phyloP scores from a whole-genome alignment of 2,797 vertebrate genomes.

The Coregonus sp. region DNA sequence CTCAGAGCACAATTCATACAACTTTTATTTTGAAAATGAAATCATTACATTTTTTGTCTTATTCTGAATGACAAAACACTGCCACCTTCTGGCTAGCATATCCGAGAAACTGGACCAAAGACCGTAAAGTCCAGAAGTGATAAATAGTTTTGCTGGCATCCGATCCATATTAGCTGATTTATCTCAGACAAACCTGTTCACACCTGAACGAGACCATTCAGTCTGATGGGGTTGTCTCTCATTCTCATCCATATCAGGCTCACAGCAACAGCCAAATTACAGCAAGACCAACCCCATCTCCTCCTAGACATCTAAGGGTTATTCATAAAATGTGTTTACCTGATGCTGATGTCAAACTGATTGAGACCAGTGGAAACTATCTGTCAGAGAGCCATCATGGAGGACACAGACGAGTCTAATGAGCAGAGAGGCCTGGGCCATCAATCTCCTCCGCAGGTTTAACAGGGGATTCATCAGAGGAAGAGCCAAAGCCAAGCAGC shows the following conservation, averaged over 20 bases:
- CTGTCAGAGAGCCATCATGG: constrained; percentile 25
- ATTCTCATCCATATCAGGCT: background rate
- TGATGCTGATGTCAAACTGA: constrained; percentile 32
- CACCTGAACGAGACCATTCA: background rate
- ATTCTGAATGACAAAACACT: background rate
- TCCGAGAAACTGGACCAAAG: background rate
- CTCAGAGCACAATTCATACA: too few relatives aligned
- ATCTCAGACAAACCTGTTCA: background rate
- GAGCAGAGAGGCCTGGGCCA: constrained; percentile 13
- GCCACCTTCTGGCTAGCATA: background rate
- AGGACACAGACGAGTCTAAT: constrained; percentile 16
- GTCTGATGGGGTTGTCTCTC: background rate
- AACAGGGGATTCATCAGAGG: constrained; percentile 8
- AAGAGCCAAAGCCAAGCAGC: background rate
- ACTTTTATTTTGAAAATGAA: too few relatives aligned
- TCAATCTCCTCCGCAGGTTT: constrained; percentile 17
- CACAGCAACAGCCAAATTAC: background rate
- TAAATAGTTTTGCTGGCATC: background rate
- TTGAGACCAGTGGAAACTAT: constrained; percentile 4
- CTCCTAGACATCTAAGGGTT: background rate
- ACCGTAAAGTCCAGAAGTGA: background rate
- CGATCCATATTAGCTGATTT: constrained; percentile 1
- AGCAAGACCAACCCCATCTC: background rate
- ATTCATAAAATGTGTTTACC: constrained; percentile 26
- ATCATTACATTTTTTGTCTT: background rate